Evolutionary conservation across 2,797 vertebrate genomes (phyloP), one percentile per base, ranked within the genome.

Genomic region (Chaetophractus vellerosus): DNA sequence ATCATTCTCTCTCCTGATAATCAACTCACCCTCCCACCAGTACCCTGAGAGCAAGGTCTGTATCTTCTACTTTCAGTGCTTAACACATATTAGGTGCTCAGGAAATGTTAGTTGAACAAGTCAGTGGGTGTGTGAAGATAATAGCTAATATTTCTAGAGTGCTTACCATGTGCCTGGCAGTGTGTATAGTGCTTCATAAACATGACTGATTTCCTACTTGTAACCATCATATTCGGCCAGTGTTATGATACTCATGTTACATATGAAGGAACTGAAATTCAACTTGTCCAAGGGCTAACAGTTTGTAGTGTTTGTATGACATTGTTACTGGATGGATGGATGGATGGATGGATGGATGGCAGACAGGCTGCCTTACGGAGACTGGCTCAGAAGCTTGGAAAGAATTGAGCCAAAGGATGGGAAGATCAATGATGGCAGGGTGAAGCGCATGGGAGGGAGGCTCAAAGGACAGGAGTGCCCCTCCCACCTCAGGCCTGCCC

Each of bases 81-180:
- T 57, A 71, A n/a, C 24, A 68, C 23, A 31, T 63, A 57, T 8
- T 41, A 79, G 76, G 28, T n/a, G 33, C 74, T 69, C 48, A 50
- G 57, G 26, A 88, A 81, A 31, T 89, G 55, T 81, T 75, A 82
- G 28, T 64, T 79, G 78, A 94, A 59, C 57, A 72, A 64, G 85
- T 85, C 36, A 31, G 78, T 50, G 71, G 33, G 19, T 71, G 4
- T 41, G 79, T 76, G 31, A 88, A 84, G 45, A 45, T 55, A 75
- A 26, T 76, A 80, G 45, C 36, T 55, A 75, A 26, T 76, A 75
- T 31, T 88, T 68, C 12, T 71, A 50, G 31, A 88, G 72, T 33
- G 41, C 71, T 80, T 92, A 55, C 18, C 84, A 21, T 76, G 26
- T 80, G 9, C 64, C 69, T 45, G 15, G 55, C 69, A 45, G 31